A percentile compares a stretch with the other conserved stretches of the same genome.
Conservation (phyloP, 2,797 vertebrate species). For the Vireo griseus region DNA sequence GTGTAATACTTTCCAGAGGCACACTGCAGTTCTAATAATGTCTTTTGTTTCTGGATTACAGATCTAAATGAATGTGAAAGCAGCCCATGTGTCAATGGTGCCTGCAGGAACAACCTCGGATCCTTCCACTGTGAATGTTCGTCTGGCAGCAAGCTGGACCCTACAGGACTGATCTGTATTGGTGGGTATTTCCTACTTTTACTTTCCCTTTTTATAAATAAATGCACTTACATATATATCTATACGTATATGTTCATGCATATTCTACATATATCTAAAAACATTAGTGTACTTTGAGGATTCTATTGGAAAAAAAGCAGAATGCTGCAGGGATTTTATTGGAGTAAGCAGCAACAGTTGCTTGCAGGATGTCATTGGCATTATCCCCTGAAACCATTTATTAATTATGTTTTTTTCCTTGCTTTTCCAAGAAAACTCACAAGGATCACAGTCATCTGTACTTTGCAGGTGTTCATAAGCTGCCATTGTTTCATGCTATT, state of each 20-base stretch:
- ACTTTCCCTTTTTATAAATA: background rate
- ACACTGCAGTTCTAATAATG: background rate
- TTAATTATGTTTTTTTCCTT: background rate
- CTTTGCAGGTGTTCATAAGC: background rate
- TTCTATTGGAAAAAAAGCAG: background rate
- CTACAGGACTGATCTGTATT: conserved; percentile 74
- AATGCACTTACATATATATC: too few species aligned
- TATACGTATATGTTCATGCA: accelerated
- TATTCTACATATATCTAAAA: background rate
- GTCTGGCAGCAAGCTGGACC: conserved; percentile 74
- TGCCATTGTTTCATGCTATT: background rate
- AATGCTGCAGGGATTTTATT: background rate
- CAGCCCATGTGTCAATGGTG: conserved; percentile 72
- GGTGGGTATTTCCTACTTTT: conserved; percentile 51
- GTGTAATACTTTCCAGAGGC: conserved; percentile 60
- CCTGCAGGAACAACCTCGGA: conserved; percentile 78
- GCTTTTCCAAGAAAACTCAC: background rate
- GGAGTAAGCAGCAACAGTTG: background rate
- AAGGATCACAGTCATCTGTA: background rate
- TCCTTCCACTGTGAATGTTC: conserved; percentile 78
- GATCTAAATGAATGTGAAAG: conserved; percentile 80
- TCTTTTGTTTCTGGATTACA: conserved; percentile 56
- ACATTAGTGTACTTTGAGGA: background rate
- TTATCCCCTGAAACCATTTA: background rate
- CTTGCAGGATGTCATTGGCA: background rate